A percentile compares a stretch with the other conserved stretches of the same genome.
Evolutionary conservation across 2,113 vertebrate genomes (phyloP).

Genomic region (Addax nasomaculatus): DNA sequence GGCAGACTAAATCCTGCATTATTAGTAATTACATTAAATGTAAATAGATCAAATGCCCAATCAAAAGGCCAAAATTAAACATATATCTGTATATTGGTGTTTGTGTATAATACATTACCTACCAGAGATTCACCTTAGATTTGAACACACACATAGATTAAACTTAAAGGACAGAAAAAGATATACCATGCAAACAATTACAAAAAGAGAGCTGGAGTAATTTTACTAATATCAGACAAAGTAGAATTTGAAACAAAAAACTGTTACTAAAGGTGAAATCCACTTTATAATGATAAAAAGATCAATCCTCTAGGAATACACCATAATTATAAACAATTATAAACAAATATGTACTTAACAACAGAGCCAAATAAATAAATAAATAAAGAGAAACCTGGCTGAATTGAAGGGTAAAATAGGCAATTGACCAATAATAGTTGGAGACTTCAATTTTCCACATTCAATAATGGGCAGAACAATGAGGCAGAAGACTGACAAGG

Average conservation of each 20-base stretch:
- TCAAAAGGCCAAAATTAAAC: background rate
- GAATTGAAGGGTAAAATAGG: background rate
- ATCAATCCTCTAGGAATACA: background rate
- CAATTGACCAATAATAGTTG: background rate
- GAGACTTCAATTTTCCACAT: background rate
- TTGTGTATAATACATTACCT: background rate
- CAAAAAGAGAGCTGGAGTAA: background rate
- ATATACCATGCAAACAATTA: background rate
- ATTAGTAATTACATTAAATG: background rate
- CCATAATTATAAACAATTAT: background rate
- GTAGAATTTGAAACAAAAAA: background rate
- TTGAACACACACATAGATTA: background rate
- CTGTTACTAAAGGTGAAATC: background rate
- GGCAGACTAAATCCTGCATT: background rate
- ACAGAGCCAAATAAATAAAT: rapidly evolving
- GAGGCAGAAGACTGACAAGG: background rate
- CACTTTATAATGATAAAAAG: background rate
- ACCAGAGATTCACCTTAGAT: background rate
- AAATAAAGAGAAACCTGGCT: background rate
- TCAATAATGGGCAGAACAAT: background rate
- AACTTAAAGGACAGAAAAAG: background rate
- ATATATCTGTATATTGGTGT: background rate
- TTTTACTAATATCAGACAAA: background rate
- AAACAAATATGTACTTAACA: background rate
- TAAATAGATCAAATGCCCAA: background rate